phyloP scores from a whole-genome alignment of 1,140 invertebrate species.

The Condylostylus longicornis region DNA sequence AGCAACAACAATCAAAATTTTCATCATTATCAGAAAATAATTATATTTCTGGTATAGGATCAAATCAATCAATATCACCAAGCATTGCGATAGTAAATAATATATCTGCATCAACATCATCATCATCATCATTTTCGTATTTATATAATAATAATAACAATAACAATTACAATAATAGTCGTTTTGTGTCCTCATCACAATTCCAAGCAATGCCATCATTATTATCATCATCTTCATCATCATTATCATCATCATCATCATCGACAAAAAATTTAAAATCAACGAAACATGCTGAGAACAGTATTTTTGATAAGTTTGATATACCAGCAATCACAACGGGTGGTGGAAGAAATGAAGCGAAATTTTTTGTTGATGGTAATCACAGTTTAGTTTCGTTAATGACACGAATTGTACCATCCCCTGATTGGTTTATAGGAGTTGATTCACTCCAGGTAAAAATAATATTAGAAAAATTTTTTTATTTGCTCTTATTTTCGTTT shows the following conservation, averaged over 20 bases:
- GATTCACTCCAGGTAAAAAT: slow-evolving; percentile 58
- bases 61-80: too few relatives aligned
- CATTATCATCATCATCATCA: slow-evolving; percentile 14
- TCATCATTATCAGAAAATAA: too few relatives aligned
- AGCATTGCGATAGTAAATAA: too few relatives aligned
- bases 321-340: slow-evolving; percentile 61
- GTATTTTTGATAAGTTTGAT: slow-evolving; percentile 65
- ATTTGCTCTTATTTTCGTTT: not conserved
- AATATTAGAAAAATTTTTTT: not conserved
- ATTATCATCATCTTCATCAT: not conserved
- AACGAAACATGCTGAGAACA: slow-evolving; percentile 28
- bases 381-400: slow-evolving; percentile 79
- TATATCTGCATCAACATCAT: too few relatives aligned
- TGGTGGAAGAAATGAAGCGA: slow-evolving; percentile 59
- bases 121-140: slow-evolving; percentile 3
- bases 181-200: too few relatives aligned
- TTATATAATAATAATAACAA: slow-evolving; percentile 7
- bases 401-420: slow-evolving; percentile 79
- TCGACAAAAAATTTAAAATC: slow-evolving; percentile 21
- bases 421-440: slow-evolving; percentile 97
- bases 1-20: too few relatives aligned
- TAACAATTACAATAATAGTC: slow-evolving; percentile 4
- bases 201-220: not conserved
- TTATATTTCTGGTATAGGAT: too few relatives aligned
- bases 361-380: slow-evolving; percentile 81